Evolutionary conservation across 2,888 invertebrate species (phyloP).

Genomic region (Diplolepis rosae): DNA sequence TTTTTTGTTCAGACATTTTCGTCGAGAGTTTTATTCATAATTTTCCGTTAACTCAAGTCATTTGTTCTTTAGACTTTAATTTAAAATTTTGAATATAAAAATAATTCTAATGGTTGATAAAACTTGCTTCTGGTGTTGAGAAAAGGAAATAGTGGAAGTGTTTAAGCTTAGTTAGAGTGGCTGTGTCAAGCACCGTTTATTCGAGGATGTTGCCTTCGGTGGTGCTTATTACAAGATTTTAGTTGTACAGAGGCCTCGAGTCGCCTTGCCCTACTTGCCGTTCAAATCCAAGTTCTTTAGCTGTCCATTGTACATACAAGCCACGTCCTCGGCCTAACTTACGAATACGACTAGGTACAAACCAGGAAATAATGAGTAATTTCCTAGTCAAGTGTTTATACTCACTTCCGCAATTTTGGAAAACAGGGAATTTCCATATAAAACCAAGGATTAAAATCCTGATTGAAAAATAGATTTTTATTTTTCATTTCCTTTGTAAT

Average conservation of each 20-base stretch:
- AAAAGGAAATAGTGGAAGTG: background rate
- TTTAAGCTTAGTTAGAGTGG: slow-evolving; percentile 30
- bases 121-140: background rate
- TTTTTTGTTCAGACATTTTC: too few species aligned
- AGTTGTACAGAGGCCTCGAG: slow-evolving; percentile 43
- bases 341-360: slow-evolving; percentile 6
- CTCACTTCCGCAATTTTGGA: too few species aligned
- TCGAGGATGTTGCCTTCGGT: slow-evolving; percentile 47
- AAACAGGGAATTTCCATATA: too few species aligned
- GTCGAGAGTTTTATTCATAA: too few species aligned
- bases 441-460: too few species aligned
- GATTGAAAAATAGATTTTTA: too few species aligned
- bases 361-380: slow-evolving; percentile 7
- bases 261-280: slow-evolving; percentile 57
- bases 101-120: background rate
- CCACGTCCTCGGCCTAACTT: slow-evolving; percentile 7
- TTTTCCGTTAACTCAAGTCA: too few species aligned
- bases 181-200: slow-evolving; percentile 48
- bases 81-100: background rate
- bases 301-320: background rate
- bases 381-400: background rate
- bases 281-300: background rate
- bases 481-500: too few species aligned
- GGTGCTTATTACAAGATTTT: slow-evolving; percentile 48
- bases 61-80: background rate